These are phyloP conservation scores for Melipona bicolor DNA, from an alignment of 2,888 invertebrate genomes.

Conservation along the genomic window DNA sequence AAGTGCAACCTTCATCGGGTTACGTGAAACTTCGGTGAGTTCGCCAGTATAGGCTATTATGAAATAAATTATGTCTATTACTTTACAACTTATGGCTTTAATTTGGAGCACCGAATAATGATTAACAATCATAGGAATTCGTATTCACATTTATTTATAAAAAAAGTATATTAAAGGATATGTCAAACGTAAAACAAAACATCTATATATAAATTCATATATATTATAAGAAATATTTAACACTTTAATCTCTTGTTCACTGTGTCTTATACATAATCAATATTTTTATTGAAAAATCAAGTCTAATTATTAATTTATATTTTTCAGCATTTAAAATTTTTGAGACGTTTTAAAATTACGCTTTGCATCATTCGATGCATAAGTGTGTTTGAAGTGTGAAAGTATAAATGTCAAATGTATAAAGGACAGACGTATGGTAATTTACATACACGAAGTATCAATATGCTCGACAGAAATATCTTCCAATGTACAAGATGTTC, in stretches of 20 bases:
- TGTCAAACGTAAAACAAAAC: conserved; percentile 58
- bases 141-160: conserved; percentile 61
- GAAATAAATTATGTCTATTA: conserved; percentile 57
- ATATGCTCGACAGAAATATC: conserved; percentile 71
- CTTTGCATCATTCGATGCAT: conserved; percentile 64
- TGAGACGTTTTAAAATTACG: conserved; percentile 64
- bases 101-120: conserved; percentile 60
- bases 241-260: conserved; percentile 34
- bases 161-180: conserved; percentile 62
- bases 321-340: conserved; percentile 59
- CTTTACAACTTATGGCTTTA: conserved; percentile 59
- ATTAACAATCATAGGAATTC: conserved; percentile 59
- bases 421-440: conserved; percentile 56
- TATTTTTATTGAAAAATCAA: conserved; percentile 31
- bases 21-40: conserved; percentile 79
- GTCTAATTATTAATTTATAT: conserved; percentile 50
- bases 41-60: conserved; percentile 60
- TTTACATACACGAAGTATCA: conserved; percentile 66
- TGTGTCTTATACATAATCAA: conserved; percentile 17
- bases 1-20: conserved; percentile 82
- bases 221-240: conserved; percentile 31
- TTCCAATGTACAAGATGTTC: conserved; percentile 74
- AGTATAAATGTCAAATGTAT: conserved; percentile 60
- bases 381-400: conserved; percentile 63
- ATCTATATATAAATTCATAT: conserved; percentile 38